Evolutionary conservation across 1,140 invertebrate species (phyloP).

Genomic region (Bilobella aurantiaca): DNA sequence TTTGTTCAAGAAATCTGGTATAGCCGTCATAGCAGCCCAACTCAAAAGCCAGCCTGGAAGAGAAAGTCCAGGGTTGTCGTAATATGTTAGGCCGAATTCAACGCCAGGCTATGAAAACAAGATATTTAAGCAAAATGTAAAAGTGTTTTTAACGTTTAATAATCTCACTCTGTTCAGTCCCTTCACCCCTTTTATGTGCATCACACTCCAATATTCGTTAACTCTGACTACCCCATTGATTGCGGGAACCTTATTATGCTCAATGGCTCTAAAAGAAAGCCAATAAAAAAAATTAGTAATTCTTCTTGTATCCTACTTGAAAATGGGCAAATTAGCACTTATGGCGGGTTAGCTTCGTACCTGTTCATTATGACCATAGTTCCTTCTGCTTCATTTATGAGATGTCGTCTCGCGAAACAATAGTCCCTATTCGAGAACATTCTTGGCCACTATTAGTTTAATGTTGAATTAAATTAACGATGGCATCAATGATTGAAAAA

Average conservation of each 20-base stretch:
- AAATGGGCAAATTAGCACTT: background rate
- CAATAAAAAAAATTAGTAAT: conserved; percentile 26
- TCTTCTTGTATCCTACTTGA: background rate
- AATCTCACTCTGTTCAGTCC: conserved; percentile 52
- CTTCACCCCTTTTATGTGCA: conserved; percentile 64
- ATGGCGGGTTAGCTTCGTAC: conserved; percentile 51
- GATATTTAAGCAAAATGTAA: conserved; percentile 14
- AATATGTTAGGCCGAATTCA: conserved; percentile 76
- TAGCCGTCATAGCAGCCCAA: conserved; percentile 50
- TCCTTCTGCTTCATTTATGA: conserved; percentile 46
- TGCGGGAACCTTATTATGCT: conserved; percentile 25
- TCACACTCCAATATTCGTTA: conserved; percentile 70
- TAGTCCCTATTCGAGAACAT: conserved; percentile 78
- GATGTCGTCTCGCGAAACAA: conserved; percentile 64
- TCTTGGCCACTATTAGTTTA: conserved; percentile 45
- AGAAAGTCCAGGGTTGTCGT: conserved; percentile 69
- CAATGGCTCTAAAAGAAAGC: conserved; percentile 31
- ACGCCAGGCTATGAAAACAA: conserved; percentile 46
- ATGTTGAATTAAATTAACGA: conserved; percentile 18
- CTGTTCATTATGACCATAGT: conserved; percentile 51
- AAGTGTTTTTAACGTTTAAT: conserved; percentile 9
- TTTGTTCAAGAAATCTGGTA: conserved; percentile 44
- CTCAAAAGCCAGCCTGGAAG: conserved; percentile 53
- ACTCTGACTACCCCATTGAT: conserved; percentile 47
- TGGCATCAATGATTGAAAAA: conserved; percentile 41